Evolutionary conservation across 2,888 invertebrate genomes (phyloP), one percentile per base, ranked within the genome.

Genomic region (Ischnura elegans): DNA sequence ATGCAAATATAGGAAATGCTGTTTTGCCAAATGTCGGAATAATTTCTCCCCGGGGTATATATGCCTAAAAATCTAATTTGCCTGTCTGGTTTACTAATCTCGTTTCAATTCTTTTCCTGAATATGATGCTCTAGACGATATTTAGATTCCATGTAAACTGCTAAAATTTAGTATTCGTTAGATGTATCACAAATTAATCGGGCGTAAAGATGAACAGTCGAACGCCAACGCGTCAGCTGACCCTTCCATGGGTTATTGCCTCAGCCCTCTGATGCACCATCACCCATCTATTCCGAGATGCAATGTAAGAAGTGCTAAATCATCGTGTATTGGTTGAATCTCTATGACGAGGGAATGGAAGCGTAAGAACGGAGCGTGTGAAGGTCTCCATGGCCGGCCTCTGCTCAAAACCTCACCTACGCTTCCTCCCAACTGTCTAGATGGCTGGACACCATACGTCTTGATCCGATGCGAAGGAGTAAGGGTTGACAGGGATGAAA

Each of bases 301-400:
- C 36, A 36, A 76, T 36, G 76, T 13, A 76, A 36, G 3, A 76
- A 36, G 76, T 76, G 76, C 29, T 76, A 76, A 76, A 76, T 76
- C 76, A 36, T 76, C 36, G 13, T 76, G 36, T 29, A 76, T 36
- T 29, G 29, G 25, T 76, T 76, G 76, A 36, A 36, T 36, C 76
- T 76, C 76, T 76, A 2, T 76, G 76, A 76, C 76, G 76, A 76
- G 76, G 76, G 76, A 13, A 76, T 76, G 76, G 76, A 76, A 36
- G 29, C 76, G 36, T 29, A 25, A 16, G 29, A 36, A 76, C 29
- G 76, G 36, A 1, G 16, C 2, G 76, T 29, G 36, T 25, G 16
- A 36, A 76, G 76, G 76, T 2, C 36, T 25, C 76, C 10, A 76
- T 51, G 8, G 76, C 36, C 76, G 76, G 76, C n/a, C 76, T 76